These are phyloP conservation scores for Petrosia ficiformis DNA, from an alignment of 37 sponge, comb jelly and placozoan species.

Conservation along the genomic window DNA sequence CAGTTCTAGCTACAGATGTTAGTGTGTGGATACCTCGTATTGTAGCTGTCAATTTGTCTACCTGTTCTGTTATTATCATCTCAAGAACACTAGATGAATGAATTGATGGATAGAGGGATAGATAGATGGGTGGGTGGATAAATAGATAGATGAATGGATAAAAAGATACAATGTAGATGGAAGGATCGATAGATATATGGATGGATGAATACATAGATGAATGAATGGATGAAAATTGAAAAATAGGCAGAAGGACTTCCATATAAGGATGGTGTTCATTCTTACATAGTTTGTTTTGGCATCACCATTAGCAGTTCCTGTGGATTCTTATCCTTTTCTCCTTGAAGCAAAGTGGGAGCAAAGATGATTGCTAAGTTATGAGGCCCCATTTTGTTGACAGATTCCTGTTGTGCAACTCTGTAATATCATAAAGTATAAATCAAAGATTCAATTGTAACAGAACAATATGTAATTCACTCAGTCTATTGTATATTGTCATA, in stretches of 20 bases:
- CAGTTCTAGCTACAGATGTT: conserved; percentile 20
- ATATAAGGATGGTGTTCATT: too few species aligned
- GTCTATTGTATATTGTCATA: too few species aligned
- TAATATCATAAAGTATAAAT: too few species aligned
- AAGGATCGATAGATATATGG: too few species aligned
- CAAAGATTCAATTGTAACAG: background rate
- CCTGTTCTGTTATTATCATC: conserved; percentile 66
- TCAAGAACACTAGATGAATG: conserved; percentile 60
- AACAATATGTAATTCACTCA: background rate
- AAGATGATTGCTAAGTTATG: conserved; percentile 83
- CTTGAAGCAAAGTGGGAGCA: conserved; percentile 74
- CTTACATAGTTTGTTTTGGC: conserved; percentile 66
- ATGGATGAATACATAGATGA: too few species aligned
- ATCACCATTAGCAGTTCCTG: conserved; percentile 67
- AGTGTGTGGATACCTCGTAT: conserved; percentile 43
- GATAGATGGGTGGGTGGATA: too few species aligned
- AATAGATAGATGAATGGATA: background rate
- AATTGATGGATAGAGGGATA: too few species aligned
- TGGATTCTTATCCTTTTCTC: conserved; percentile 33
- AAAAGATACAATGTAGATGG: too few species aligned
- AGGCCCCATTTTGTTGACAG: conserved; percentile 75
- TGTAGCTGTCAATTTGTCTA: conserved; percentile 58
- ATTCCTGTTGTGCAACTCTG: conserved; percentile 79
- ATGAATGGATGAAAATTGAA: too few species aligned
- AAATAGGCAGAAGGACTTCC: too few species aligned